Base-by-base conservation (phyloP, 2,888 invertebrate species). In the Gastracanthus pulcherrimus region DNA sequence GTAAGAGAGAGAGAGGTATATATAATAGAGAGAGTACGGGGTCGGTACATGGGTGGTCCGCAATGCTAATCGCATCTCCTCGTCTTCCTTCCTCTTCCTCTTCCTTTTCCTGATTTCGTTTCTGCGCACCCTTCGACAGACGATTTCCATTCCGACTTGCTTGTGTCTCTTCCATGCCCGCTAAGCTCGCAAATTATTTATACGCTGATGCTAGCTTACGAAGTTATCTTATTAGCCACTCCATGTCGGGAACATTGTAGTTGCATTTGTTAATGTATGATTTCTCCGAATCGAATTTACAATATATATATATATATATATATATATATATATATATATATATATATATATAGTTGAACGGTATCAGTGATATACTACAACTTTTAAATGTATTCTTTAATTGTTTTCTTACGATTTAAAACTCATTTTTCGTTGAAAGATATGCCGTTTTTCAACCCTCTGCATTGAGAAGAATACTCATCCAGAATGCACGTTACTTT, bases 41-140 rank as follows among this genome's bases (percentile, higher is more conserved):
- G 72, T 76, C 79, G 76, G 29, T 58, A 58, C 89, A 90, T 91
- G 91, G 91, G 90, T 91, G 91, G 91, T 90, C 91, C 87, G 84
- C 87, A 87, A 89, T 89, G 89, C 89, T 89, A 90, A 90, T 90
- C 88, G 83, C 81, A 82, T 76, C 70, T 66, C 48, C 74, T 72
- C 64, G 7, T 64, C 77, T 69, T 78, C 76, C 81, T 76, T 81
- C 67, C 60, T 69, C 74, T 66, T 64, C 34, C 75, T 67, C 60
- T 75, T 36, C 69, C 64, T 58, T 38, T 76, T 55, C 67, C 55
- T 13, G 19, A 45, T 76, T 76, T 71, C 48, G 38, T 38, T 23
- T 74, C 26, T 7, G 16, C 26, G 45, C 38, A n/a, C n/a, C 36
- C 51, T 64, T 19, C 19, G 26, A 48, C n/a, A n/a, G n/a, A n/a